Conservation (phyloP, 2,888 invertebrate genomes). For the Alviniconcha strummeri region DNA sequence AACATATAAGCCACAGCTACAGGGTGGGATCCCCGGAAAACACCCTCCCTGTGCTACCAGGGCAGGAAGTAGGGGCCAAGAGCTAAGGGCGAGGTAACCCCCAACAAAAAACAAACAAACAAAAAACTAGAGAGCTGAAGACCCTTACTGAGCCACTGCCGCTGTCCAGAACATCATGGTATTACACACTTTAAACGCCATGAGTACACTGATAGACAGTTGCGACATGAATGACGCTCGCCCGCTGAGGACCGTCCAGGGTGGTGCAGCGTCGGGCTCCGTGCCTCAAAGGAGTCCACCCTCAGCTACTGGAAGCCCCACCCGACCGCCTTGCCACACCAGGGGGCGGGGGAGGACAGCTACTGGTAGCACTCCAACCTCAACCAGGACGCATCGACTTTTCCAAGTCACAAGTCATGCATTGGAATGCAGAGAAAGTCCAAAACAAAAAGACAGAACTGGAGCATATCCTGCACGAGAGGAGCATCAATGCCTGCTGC, state of each 20-base stretch:
- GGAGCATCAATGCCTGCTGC: neutral
- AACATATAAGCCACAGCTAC: no score
- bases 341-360: neutral
- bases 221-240: neutral
- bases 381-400: neutral
- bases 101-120: no score
- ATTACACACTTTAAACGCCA: no score
- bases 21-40: no score
- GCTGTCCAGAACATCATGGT: no score
- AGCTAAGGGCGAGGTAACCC: no score
- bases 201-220: no score
- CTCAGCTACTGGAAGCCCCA: neutral
- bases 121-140: no score
- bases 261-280: neutral
- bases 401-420: neutral
- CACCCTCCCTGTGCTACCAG: no score
- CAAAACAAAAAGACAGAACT: neutral
- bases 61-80: no score
- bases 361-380: neutral
- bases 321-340: neutral
- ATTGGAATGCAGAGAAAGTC: slow-evolving; percentile 4
- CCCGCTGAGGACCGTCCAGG: neutral
- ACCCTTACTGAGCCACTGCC: no score
- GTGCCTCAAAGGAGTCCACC: neutral
- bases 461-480: slow-evolving; percentile 1